These are phyloP conservation scores for Lophotis ruficrista DNA, from an alignment of 2,113 vertebrate species.

Conservation along the genomic window DNA sequence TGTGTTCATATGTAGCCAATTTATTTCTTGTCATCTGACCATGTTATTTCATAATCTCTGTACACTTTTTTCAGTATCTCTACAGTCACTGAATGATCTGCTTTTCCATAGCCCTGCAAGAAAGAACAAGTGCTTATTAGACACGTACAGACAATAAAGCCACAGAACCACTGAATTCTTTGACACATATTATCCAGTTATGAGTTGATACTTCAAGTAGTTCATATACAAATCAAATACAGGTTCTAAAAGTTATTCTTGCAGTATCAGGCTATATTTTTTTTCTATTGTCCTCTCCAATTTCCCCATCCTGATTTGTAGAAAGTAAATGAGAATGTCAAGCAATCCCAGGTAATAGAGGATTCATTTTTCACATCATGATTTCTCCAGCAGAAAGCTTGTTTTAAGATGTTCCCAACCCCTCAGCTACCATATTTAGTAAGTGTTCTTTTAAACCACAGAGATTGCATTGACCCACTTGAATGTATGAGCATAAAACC, in stretches of 20 bases:
- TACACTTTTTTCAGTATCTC: constrained; percentile 84
- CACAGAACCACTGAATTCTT: not conserved
- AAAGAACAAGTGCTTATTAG: not conserved
- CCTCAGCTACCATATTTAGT: not conserved
- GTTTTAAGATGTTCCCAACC: not conserved
- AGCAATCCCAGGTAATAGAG: not conserved
- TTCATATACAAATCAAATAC: not conserved
- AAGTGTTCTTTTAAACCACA: not conserved
- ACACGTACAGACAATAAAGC: not conserved
- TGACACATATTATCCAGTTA: not conserved
- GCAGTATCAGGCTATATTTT: not conserved
- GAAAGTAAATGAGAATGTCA: not conserved
- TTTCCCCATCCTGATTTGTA: not conserved
- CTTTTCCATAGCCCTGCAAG: constrained; percentile 87
- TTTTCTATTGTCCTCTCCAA: not conserved
- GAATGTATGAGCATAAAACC: not conserved
- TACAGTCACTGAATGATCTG: constrained; percentile 84
- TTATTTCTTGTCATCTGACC: constrained; percentile 85
- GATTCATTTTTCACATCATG: not conserved
- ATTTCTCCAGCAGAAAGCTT: not conserved
- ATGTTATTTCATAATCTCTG: constrained; percentile 84
- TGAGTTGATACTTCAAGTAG: not conserved
- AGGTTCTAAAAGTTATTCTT: not conserved
- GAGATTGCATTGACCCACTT: not conserved
- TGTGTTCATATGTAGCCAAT: not conserved